These are phyloP conservation scores for Nerophis lumbriciformis DNA, from an alignment of 2,113 vertebrate genomes.

Conservation along the genomic window DNA sequence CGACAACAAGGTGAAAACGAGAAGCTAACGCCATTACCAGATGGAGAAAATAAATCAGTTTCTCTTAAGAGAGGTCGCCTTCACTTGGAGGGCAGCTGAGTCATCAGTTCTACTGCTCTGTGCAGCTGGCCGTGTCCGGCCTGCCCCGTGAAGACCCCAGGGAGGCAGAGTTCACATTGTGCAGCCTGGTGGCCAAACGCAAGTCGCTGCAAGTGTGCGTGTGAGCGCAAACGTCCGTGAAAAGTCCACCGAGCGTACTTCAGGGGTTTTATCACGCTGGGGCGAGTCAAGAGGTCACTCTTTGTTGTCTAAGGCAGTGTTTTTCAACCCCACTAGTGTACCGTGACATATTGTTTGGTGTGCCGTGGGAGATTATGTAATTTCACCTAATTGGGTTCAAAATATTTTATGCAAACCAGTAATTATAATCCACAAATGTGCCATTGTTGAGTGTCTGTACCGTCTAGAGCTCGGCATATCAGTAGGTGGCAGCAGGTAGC, in stretches of 20 bases:
- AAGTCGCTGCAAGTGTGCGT: slow-evolving; percentile 12
- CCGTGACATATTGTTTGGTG: too few species aligned
- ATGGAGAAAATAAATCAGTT: not conserved
- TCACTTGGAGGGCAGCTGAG: slow-evolving; percentile 1
- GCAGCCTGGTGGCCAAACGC: slow-evolving; percentile 14
- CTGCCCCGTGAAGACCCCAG: not conserved
- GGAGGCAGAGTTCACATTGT: slow-evolving; percentile 6
- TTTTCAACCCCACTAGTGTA: too few species aligned
- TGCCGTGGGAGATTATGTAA: too few species aligned
- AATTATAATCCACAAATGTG: too few species aligned
- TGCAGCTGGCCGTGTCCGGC: slow-evolving; percentile 7
- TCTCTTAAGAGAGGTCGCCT: slow-evolving; percentile 6
- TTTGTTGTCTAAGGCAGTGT: slow-evolving; percentile 8
- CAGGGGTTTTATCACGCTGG: slow-evolving; percentile 29
- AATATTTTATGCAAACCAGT: too few species aligned
- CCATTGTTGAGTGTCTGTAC: too few species aligned
- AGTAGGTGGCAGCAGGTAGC: too few species aligned
- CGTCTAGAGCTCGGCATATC: too few species aligned
- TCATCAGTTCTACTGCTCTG: not conserved
- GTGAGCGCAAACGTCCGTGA: slow-evolving; percentile 11
- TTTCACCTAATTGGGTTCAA: too few species aligned
- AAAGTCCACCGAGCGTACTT: slow-evolving; percentile 41
- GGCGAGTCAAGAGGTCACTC: slow-evolving; percentile 26
- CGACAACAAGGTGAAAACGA: slow-evolving; percentile 35
- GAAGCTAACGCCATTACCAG: slow-evolving; percentile 23